These are phyloP conservation scores for Eulemur albifrons DNA, from an alignment of 2,797 vertebrate genomes.

Conservation along the genomic window DNA sequence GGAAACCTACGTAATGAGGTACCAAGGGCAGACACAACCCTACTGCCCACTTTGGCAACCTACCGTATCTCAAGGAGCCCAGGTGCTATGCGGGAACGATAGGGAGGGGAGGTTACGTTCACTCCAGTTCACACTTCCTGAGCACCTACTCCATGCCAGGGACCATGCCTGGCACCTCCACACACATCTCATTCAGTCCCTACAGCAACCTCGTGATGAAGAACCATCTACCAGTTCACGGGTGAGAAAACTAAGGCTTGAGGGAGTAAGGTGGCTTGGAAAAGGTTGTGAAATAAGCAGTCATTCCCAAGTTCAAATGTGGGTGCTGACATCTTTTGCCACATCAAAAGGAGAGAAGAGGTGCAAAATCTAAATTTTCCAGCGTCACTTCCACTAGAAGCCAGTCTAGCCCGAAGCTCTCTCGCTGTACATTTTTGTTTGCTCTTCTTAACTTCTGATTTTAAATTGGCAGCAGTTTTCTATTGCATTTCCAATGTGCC, in stretches of 20 bases:
- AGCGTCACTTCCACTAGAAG: neutral
- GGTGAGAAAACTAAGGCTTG: neutral
- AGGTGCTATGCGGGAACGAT: too few relatives aligned
- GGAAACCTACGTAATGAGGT: neutral
- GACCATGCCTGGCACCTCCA: neutral
- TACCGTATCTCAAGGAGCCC: neutral
- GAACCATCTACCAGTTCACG: neutral
- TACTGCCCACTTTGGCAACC: neutral
- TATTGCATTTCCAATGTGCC: constrained; percentile 47
- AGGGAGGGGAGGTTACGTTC: neutral
- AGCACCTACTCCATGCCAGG: neutral
- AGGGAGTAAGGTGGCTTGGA: neutral
- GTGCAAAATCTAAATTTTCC: neutral
- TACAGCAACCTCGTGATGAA: neutral
- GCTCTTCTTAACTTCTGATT: constrained; percentile 52
- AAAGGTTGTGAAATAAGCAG: neutral
- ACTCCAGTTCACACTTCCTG: neutral
- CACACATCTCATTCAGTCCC: neutral
- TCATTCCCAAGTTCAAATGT: neutral
- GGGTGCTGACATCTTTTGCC: neutral
- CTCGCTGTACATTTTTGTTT: neutral
- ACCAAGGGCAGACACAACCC: neutral
- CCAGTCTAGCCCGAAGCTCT: neutral
- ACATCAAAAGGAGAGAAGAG: neutral
- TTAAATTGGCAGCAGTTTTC: constrained; percentile 66